Base-by-base conservation (phyloP, 2,797 vertebrate genomes). In the Melanotaenia parkinsoni region DNA sequence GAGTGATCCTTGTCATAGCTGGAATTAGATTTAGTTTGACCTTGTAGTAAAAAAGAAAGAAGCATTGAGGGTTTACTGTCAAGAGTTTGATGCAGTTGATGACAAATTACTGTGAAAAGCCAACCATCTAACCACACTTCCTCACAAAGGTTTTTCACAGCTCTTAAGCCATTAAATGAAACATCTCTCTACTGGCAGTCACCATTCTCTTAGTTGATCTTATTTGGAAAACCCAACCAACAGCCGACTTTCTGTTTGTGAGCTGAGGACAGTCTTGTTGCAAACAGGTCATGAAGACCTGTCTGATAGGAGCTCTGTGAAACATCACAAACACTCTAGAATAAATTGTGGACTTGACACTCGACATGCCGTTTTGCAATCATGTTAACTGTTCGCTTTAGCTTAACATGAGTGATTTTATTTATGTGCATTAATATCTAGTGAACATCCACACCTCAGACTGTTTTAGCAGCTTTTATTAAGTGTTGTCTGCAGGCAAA, bases 101-200 rank as follows among this genome's bases (percentile, higher is more conserved):
- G 20, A 28, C 22, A 10, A 50, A 62, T 47, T 69, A 35, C 9
- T 20, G 14, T 16, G 11, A 1, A 1, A 2, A 7, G 51, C 14
- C 7, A 9, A n/a, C 18, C 24, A 45, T 38, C 38, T 22, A 24
- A 58, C n/a, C 38, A 3, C 11, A 74, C 54, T 70, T 64, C 66
- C 58, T 47, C 20, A 5, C 4, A 20, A 0, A 12, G 13, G 26
- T 22, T 28, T 53, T 40, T 18, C 16, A 47, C 22, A 70, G 35
- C 28, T 70, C 18, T 18, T 12, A 2, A 16, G 64, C 58, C 24
- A 26, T 8, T 2, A 13, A 0, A 26, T 20, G 28, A 28, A 30
- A 45, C n/a, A 20, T 45, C 56, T 70, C 1, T 67, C 16, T 56
- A 0, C 33, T 40, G 0, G 57, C 35, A 12, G 5, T n/a, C n/a